phyloP scores from a whole-genome alignment of 2,113 vertebrate species.

The Sinosuthora webbiana region DNA sequence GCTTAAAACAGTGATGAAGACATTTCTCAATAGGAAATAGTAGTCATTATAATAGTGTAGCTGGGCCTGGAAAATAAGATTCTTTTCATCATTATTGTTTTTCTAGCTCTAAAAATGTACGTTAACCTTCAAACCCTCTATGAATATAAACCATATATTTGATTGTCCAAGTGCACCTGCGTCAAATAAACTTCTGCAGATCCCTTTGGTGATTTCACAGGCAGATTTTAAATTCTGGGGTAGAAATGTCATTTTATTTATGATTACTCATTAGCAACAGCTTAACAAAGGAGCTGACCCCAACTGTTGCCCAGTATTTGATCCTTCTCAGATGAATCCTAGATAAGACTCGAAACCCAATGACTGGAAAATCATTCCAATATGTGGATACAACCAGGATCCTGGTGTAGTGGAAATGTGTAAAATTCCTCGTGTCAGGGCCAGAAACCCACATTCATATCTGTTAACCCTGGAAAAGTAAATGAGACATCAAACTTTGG shows the following conservation, averaged over 20 bases:
- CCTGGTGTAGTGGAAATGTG: accelerated
- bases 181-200: background rate
- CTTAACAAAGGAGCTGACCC: background rate
- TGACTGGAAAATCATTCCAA: background rate
- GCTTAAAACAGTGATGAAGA: background rate
- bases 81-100: background rate
- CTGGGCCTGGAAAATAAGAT: background rate
- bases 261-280: background rate
- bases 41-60: background rate
- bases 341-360: background rate
- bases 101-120: background rate
- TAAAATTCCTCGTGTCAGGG: background rate
- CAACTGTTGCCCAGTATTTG: background rate
- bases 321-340: background rate
- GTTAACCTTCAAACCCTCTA: background rate
- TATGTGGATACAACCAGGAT: background rate
- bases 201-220: background rate
- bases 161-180: background rate
- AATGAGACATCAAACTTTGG: background rate
- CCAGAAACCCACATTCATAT: background rate
- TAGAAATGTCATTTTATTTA: background rate
- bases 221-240: background rate
- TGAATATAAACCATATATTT: background rate
- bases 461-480: background rate
- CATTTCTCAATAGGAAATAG: background rate